Conservation (phyloP, 2,888 invertebrate genomes). For the Ferdinandea cuprea region DNA sequence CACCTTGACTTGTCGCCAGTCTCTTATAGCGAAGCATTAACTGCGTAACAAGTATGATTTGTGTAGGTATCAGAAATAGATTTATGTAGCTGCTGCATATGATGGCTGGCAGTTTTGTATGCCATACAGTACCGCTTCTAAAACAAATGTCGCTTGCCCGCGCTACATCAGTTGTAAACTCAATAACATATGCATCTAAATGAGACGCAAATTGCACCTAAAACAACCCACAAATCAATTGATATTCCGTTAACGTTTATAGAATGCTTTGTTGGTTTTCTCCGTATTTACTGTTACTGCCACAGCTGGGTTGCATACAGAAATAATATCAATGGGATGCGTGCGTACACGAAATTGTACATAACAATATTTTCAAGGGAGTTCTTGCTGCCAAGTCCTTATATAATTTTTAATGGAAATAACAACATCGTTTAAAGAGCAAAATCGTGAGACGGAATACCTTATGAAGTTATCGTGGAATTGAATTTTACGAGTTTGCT, state of each 20-base stretch:
- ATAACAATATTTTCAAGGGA: constrained; percentile 11
- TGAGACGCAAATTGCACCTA: constrained; percentile 56
- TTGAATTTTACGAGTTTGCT: constrained; percentile 43
- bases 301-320: constrained; percentile 6
- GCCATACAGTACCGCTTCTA: not conserved
- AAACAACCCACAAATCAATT: constrained; percentile 55
- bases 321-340: not conserved
- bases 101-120: not conserved
- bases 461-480: constrained; percentile 24
- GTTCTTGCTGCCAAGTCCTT: too few relatives aligned
- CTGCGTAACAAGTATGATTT: too few relatives aligned
- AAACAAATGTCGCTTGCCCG: constrained; percentile 3
- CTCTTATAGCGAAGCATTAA: too few relatives aligned
- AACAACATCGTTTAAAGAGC: constrained; percentile 24
- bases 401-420: not conserved
- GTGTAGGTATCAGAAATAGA: too few relatives aligned
- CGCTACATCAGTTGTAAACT: not conserved
- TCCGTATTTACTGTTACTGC: not conserved
- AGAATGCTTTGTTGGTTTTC: constrained; percentile 23
- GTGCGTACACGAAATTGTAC: not conserved
- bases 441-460: not conserved
- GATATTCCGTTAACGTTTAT: constrained; percentile 44
- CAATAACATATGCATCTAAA: constrained; percentile 53
- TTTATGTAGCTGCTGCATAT: too few relatives aligned
- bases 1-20: too few relatives aligned